A percentile compares a stretch with the other conserved stretches of the same genome.
Evolutionary conservation across 2,797 vertebrate species (phyloP).

Genomic region (Odontamblyopus rebecca): DNA sequence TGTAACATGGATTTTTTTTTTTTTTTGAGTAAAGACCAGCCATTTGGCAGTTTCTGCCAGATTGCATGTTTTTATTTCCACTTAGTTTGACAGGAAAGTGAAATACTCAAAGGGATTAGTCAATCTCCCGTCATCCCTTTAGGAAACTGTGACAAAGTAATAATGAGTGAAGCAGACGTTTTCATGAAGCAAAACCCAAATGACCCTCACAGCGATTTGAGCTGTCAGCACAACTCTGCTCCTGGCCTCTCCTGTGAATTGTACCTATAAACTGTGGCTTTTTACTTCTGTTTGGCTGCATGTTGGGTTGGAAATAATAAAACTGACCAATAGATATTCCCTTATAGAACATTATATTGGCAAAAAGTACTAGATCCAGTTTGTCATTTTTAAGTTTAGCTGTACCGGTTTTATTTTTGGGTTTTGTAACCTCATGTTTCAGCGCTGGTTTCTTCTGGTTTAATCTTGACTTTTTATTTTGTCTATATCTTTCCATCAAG

Average conservation of each 20-base stretch:
- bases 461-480: too few relatives aligned
- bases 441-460: neutral
- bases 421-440: neutral
- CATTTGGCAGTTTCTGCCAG: neutral
- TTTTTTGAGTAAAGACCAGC: too few relatives aligned
- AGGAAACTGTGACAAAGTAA: slow-evolving; percentile 20
- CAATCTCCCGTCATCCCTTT: slow-evolving; percentile 20
- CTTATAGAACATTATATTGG: neutral
- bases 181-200: slow-evolving; percentile 21
- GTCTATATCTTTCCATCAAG: too few relatives aligned
- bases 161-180: slow-evolving; percentile 31
- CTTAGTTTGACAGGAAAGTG: slow-evolving; percentile 5
- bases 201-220: slow-evolving; percentile 15
- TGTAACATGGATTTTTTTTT: too few relatives aligned
- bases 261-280: slow-evolving; percentile 22
- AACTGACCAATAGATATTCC: neutral
- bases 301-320: neutral
- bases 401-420: too few relatives aligned
- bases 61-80: neutral
- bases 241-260: neutral
- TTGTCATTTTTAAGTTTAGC: neutral
- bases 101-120: slow-evolving; percentile 6
- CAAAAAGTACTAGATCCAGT: neutral
- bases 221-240: slow-evolving; percentile 24
- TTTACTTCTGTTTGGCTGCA: neutral